Percentiles rank a stretch among this genome's conserved stretches.
Conservation (phyloP, 2,113 vertebrate species). For the Pomatostomus ruficeps region DNA sequence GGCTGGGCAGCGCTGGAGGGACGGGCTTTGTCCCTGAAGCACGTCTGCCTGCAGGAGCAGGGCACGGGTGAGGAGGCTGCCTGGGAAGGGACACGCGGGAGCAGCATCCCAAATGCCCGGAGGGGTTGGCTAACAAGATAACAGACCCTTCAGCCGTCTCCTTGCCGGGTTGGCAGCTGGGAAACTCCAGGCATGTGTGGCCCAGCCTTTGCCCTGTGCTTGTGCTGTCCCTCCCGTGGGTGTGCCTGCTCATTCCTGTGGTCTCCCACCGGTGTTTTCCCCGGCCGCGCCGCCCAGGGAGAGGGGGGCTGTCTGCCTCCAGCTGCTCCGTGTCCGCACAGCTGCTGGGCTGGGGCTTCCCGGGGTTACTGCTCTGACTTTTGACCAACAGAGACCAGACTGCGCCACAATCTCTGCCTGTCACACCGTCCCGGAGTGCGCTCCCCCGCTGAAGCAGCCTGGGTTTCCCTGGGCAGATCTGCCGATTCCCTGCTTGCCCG, state of each 20-base stretch:
- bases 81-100: not conserved
- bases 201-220: not conserved
- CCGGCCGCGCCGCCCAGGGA: accelerated
- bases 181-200: accelerated
- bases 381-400: not conserved
- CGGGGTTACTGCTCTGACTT: not conserved
- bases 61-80: not conserved
- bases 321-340: not conserved
- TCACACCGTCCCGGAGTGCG: accelerated
- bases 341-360: not conserved
- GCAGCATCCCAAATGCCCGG: not conserved
- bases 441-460: too few relatives aligned
- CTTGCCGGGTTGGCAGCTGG: not conserved
- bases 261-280: accelerated
- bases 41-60: not conserved
- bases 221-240: accelerated
- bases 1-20: not conserved
- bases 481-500: not conserved
- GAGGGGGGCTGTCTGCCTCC: not conserved
- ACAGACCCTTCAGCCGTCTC: not conserved
- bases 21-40: accelerated
- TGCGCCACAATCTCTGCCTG: accelerated
- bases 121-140: accelerated
- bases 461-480: not conserved
- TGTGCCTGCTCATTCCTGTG: not conserved